Percentiles rank a stretch among this genome's conserved stretches.
These are phyloP conservation scores for Numida meleagris DNA, from an alignment of 2,113 vertebrate species.

Conservation along the genomic window DNA sequence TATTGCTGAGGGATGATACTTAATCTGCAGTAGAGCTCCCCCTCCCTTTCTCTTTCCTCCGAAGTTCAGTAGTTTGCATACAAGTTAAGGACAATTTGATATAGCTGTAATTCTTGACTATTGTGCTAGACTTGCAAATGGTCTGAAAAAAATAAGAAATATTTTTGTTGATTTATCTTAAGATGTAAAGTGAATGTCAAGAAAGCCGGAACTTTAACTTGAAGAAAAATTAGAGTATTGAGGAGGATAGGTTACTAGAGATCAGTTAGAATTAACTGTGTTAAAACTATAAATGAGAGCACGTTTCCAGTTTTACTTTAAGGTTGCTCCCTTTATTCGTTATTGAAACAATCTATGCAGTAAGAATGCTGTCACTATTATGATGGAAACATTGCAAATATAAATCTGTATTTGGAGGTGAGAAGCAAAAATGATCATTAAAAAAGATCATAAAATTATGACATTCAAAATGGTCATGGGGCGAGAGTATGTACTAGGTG, in stretches of 20 bases:
- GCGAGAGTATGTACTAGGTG: neutral
- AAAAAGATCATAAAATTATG: conserved; percentile 15
- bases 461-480: conserved; percentile 7
- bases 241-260: neutral
- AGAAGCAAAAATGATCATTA: neutral
- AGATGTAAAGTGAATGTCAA: neutral
- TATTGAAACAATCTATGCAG: neutral
- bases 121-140: neutral
- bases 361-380: neutral
- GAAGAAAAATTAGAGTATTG: neutral
- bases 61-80: neutral
- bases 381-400: neutral
- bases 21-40: neutral
- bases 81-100: neutral
- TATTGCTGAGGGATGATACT: conserved; percentile 64
- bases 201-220: conserved; percentile 24
- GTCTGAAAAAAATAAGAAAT: too few relatives aligned
- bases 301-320: neutral
- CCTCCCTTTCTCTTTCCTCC: fast-evolving
- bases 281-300: neutral
- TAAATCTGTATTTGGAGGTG: neutral
- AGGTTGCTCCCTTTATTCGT: neutral
- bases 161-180: too few relatives aligned
- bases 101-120: conserved; percentile 7
- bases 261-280: neutral